Evolutionary conservation across 2,797 vertebrate genomes (phyloP), one percentile per base, ranked within the genome.

Genomic region (Chelonia mydas): DNA sequence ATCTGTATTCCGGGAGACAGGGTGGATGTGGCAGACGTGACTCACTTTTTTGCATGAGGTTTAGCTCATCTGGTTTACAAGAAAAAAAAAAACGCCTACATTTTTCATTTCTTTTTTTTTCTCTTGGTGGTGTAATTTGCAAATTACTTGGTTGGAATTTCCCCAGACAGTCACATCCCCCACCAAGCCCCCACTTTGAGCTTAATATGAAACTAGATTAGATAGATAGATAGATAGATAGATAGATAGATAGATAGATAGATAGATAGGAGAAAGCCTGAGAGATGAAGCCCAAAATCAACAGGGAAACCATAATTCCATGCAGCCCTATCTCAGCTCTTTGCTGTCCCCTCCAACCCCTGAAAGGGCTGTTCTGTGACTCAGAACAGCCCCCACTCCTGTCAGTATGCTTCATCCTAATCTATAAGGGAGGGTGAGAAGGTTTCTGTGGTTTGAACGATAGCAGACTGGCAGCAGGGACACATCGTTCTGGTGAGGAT

Each of bases 11-110:
- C 91, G 1, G 81, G 79, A 95, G 83, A 85, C 25, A 11, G 96
- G 12, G 88, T 96, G 95, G 93, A 97, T 97, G 97, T 96, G 95
- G 96, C 92, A 90, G 51, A 87, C 11, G 8, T 98, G 97, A 97
- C 92, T 96, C 97, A 97, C 87, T 93, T 84, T 82, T 83, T 28
- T 11, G 93, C 47, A 80, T 53, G 94, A 37, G 87, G 87, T 47
- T 77, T 77, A 88, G 96, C 96, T 90, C 89, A 91, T 96, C 86
- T 92, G 85, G 57, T 54, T 87, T 87, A 89, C 88, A 90, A 5
- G 19, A 87, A 95, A 86, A 78, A 49, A 17, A 50, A 81, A 12
- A 90, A 33, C 41, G 41, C 84, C 91, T 88, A 11, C 0, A 95
- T 87, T 92, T 80, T 91, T 88, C 13, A 21, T 16, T 41, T 90